Percentiles rank a stretch among this genome's conserved stretches.
Conservation (phyloP, 2,888 invertebrate genomes). For the Heteromyza rotundicornis region DNA sequence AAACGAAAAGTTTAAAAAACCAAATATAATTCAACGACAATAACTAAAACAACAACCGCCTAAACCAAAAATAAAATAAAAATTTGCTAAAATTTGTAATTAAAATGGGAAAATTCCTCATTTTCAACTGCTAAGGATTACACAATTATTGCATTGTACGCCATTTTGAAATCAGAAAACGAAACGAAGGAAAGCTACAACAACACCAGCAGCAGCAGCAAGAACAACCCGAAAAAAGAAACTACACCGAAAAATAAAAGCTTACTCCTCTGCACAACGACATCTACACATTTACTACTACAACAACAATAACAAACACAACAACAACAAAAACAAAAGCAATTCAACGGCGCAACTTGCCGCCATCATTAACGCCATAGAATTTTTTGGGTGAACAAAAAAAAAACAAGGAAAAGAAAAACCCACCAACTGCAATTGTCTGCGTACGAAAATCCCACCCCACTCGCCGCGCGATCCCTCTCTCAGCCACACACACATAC, state of each 20-base stretch:
- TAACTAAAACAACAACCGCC: neutral
- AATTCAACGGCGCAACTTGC: constrained; percentile 6
- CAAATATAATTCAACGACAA: constrained; percentile 15
- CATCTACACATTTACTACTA: constrained; percentile 23
- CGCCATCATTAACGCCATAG: constrained; percentile 14
- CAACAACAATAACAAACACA: constrained; percentile 17
- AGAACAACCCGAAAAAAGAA: neutral
- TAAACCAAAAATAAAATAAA: constrained; percentile 11
- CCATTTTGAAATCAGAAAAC: constrained; percentile 46
- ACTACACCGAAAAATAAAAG: constrained; percentile 22
- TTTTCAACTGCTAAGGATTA: constrained; percentile 43
- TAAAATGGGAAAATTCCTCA: constrained; percentile 2
- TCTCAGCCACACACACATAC: constrained; percentile 10
- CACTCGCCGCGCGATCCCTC: neutral
- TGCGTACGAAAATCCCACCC: neutral
- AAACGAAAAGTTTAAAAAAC: constrained; percentile 1
- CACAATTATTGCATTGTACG: constrained; percentile 41
- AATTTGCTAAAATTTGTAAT: constrained; percentile 14
- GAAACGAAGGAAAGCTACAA: constrained; percentile 30
- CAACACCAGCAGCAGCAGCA: constrained; percentile 1
- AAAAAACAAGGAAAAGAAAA: constrained; percentile 17
- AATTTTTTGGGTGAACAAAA: constrained; percentile 1
- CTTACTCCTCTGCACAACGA: constrained; percentile 28
- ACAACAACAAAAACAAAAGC: constrained; percentile 8
- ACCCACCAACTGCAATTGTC: constrained; percentile 14